Conservation (phyloP, 2,797 vertebrate genomes). For the Myotis daubentonii region DNA sequence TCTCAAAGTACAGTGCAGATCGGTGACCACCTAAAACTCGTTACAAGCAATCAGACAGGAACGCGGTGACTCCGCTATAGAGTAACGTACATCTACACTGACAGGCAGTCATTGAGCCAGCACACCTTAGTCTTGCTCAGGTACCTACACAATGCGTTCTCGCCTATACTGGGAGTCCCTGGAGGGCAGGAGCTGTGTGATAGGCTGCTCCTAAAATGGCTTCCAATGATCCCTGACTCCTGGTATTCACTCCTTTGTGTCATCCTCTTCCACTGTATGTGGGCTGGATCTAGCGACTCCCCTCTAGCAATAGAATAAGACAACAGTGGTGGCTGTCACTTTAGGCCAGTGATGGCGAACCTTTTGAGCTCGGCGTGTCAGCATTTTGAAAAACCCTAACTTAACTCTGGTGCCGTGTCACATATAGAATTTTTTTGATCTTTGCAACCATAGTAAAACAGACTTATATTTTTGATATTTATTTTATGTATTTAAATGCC, state of each 20-base stretch:
- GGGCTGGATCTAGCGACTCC: background rate
- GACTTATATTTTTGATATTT: too few relatives aligned
- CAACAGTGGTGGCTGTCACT: background rate
- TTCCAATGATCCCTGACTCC: too few relatives aligned
- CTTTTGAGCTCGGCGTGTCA: too few relatives aligned
- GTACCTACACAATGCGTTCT: background rate
- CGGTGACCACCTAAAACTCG: background rate
- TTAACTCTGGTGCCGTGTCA: too few relatives aligned
- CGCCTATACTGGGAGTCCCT: background rate
- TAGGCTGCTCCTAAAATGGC: background rate
- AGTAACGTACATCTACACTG: background rate
- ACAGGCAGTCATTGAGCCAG: background rate
- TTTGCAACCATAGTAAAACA: too few relatives aligned
- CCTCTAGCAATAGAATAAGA: background rate
- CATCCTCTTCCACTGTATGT: background rate
- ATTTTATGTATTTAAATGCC: too few relatives aligned
- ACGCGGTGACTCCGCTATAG: background rate
- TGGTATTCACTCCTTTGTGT: background rate
- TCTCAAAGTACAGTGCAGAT: background rate
- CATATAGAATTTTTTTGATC: too few relatives aligned
- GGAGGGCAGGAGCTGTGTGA: background rate
- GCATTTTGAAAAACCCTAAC: too few relatives aligned
- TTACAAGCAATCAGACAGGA: background rate
- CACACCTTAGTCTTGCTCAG: background rate
- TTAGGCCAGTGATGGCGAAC: too few relatives aligned